These are phyloP conservation scores for Drosophila suzukii DNA, from an alignment of 1,140 invertebrate genomes.

Conservation along the genomic window DNA sequence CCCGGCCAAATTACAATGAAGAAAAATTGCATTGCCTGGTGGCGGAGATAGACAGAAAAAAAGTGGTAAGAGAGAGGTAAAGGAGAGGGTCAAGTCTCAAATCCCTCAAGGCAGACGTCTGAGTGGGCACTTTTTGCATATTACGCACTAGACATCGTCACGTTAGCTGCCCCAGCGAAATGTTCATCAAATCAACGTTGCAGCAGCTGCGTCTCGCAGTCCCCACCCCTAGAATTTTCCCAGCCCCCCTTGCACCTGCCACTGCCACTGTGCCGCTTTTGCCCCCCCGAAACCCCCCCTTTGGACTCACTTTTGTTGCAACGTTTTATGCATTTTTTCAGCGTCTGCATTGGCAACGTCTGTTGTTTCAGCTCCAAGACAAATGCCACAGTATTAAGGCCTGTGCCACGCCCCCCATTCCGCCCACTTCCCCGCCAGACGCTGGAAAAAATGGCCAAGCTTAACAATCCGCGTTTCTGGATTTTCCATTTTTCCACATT, in stretches of 20 bases:
- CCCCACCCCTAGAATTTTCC: neutral
- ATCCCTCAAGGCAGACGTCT: constrained; percentile 79
- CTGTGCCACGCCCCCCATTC: constrained; percentile 38
- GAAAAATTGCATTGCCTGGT: constrained; percentile 72
- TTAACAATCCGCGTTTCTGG: constrained; percentile 76
- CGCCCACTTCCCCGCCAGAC: constrained; percentile 51
- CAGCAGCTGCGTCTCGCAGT: constrained; percentile 60
- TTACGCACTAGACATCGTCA: constrained; percentile 75
- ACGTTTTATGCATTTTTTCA: constrained; percentile 82
- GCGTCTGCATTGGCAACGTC: constrained; percentile 72
- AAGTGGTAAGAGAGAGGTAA: neutral
- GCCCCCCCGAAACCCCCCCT: constrained; percentile 12
- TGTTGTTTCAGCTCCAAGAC: constrained; percentile 79
- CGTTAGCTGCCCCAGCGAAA: constrained; percentile 65
- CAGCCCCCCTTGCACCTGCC: constrained; percentile 10
- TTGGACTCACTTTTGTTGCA: constrained; percentile 69
- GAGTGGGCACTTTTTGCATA: constrained; percentile 71
- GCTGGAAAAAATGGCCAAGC: constrained; percentile 75
- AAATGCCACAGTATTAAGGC: constrained; percentile 80
- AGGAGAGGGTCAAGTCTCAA: constrained; percentile 20
- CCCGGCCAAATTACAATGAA: constrained; percentile 74
- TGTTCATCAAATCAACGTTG: constrained; percentile 82
- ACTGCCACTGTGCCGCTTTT: neutral
- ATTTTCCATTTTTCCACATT: constrained; percentile 54
- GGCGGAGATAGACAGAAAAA: neutral